These are phyloP conservation scores for Misgurnus mizolepis DNA, from an alignment of 2,113 vertebrate genomes.

Conservation along the genomic window DNA sequence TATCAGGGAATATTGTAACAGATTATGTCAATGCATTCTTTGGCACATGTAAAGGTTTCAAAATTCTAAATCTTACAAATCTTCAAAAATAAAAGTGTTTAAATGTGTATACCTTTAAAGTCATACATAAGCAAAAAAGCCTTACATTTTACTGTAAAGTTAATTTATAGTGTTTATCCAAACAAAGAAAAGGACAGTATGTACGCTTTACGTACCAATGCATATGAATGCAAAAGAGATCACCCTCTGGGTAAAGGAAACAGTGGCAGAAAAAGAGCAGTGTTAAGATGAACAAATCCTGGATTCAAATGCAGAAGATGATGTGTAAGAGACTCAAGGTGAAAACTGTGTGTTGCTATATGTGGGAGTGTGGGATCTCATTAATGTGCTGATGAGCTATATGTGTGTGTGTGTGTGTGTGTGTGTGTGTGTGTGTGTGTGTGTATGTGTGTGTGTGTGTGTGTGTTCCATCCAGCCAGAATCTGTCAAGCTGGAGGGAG, in stretches of 20 bases:
- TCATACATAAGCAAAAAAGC: too few species aligned
- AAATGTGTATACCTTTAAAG: too few species aligned
- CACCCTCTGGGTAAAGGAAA: constrained; percentile 50
- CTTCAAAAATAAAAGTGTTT: too few species aligned
- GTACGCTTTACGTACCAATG: not conserved
- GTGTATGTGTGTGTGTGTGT: not conserved
- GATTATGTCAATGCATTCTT: too few species aligned
- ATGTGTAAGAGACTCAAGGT: constrained; percentile 25
- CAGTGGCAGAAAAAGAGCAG: constrained; percentile 57
- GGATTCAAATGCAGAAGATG: constrained; percentile 2
- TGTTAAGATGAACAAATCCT: not conserved
- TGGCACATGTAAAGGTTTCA: too few species aligned
- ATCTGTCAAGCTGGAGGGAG: constrained; percentile 56
- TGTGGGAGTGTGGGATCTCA: constrained; percentile 16
- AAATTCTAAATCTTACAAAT: too few species aligned
- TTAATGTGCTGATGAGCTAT: constrained; percentile 32
- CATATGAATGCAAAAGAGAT: not conserved
- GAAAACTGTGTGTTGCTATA: constrained; percentile 16
- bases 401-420: too few species aligned
- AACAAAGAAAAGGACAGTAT: not conserved
- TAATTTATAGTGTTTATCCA: too few species aligned
- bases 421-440: too few species aligned
- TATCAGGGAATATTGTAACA: too few species aligned
- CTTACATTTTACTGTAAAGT: too few species aligned
- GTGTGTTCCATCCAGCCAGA: constrained; percentile 44